Percentiles rank a stretch among this genome's conserved stretches.
Evolutionary conservation across 2,888 invertebrate genomes (phyloP).

Genomic region (Halictus ligatus): DNA sequence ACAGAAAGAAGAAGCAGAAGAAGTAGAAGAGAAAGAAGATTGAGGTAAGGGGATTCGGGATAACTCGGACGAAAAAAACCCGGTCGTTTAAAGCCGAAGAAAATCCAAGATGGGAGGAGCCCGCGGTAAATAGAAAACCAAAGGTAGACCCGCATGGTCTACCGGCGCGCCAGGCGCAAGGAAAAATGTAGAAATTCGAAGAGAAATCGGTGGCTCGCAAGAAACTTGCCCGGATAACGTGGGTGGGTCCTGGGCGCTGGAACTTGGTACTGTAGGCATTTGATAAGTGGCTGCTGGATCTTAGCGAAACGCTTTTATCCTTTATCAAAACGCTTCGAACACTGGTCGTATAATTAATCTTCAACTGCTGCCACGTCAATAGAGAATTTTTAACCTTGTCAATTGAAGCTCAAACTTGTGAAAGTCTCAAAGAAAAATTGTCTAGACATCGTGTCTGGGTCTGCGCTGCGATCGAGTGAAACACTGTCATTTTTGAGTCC

Average conservation of each 20-base stretch:
- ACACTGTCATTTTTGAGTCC: no score
- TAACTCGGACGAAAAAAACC: slow-evolving; percentile 38
- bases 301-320: background rate
- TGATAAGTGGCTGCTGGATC: background rate
- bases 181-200: background rate
- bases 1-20: background rate
- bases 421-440: background rate
- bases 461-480: no score
- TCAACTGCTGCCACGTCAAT: background rate
- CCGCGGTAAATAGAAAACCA: slow-evolving; percentile 29
- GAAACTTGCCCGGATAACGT: background rate
- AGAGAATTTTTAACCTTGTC: background rate
- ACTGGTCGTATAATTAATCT: background rate
- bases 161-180: background rate
- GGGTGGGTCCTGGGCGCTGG: background rate
- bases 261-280: slow-evolving; percentile 1
- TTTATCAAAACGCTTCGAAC: background rate
- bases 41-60: background rate
- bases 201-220: background rate
- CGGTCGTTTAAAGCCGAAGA: slow-evolving; percentile 51
- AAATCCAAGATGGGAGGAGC: slow-evolving; percentile 37
- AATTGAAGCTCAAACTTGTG: background rate
- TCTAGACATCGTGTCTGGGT: no score
- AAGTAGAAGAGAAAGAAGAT: background rate
- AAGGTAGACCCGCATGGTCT: slow-evolving; percentile 56